Conservation (phyloP, 2,888 invertebrate genomes). For the Ypsolopha sequella region DNA sequence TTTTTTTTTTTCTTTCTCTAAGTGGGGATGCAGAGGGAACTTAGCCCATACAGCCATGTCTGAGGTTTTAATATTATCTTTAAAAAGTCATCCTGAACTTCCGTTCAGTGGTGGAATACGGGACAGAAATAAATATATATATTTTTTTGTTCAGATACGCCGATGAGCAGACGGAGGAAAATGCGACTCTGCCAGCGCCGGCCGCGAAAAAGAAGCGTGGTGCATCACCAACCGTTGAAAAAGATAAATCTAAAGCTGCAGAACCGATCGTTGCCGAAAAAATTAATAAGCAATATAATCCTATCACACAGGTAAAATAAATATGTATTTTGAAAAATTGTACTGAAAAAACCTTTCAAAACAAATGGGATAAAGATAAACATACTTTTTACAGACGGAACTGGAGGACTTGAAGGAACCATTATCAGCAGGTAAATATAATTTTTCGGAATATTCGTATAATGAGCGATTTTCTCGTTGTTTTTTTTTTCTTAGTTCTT, state of each 20-base stretch:
- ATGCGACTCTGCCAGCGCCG: constrained; percentile 40
- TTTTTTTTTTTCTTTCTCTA: background rate
- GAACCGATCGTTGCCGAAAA: constrained; percentile 9
- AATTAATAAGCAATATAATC: constrained; percentile 11
- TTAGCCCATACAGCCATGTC: no score
- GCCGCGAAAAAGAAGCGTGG: constrained; percentile 47
- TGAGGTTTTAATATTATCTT: no score
- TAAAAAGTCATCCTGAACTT: background rate
- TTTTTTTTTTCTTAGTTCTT: no score
- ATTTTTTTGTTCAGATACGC: constrained; percentile 34
- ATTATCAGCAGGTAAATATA: constrained; percentile 42
- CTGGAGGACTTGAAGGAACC: constrained; percentile 54
- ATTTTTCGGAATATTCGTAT: background rate
- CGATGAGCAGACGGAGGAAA: constrained; percentile 61
- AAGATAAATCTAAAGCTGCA: constrained; percentile 19
- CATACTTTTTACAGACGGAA: constrained; percentile 39
- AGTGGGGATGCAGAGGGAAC: no score
- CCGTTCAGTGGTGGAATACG: background rate
- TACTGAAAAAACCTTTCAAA: no score
- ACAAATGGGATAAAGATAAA: no score
- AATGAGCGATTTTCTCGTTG: no score
- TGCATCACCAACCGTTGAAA: constrained; percentile 25
- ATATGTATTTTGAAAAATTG: no score
- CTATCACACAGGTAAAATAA: constrained; percentile 8
- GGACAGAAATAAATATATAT: background rate